These are phyloP conservation scores for Limnephilus lunatus DNA, from an alignment of 2,888 invertebrate genomes.

Conservation along the genomic window DNA sequence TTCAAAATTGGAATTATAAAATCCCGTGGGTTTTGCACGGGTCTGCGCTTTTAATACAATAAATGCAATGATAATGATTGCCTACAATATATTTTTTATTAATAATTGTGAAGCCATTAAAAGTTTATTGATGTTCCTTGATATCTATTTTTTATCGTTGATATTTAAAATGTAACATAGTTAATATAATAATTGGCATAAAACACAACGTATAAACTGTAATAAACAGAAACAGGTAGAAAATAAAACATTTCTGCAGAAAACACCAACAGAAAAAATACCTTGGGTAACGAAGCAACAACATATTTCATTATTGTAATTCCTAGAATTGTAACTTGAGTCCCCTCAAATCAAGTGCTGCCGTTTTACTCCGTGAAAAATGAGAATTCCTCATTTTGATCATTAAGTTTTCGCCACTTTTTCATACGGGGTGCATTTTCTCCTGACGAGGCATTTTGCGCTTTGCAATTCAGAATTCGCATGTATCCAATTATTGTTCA, in stretches of 20 bases:
- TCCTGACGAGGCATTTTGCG: constrained; percentile 3
- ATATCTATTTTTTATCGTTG: background rate
- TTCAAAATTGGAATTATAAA: no score
- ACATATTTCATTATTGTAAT: background rate
- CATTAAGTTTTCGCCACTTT: constrained; percentile 15
- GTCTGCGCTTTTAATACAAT: no score
- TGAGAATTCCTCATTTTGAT: constrained; percentile 17
- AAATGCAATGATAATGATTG: no score
- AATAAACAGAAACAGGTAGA: background rate
- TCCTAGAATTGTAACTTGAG: background rate
- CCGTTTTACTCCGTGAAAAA: constrained; percentile 12
- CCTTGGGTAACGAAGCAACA: background rate
- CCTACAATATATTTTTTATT: no score
- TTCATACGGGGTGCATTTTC: background rate
- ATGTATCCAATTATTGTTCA: background rate
- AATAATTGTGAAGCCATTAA: no score
- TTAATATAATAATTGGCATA: background rate
- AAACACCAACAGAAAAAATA: background rate
- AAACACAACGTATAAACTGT: background rate
- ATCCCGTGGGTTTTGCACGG: no score
- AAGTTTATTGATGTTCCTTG: background rate
- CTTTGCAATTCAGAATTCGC: background rate
- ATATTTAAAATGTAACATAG: background rate
- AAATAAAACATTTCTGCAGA: background rate
- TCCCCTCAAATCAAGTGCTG: background rate